A percentile compares a stretch with the other conserved stretches of the same genome.
Evolutionary conservation across 2,888 invertebrate genomes (phyloP).

Genomic region (Trissonchulus sp.): DNA sequence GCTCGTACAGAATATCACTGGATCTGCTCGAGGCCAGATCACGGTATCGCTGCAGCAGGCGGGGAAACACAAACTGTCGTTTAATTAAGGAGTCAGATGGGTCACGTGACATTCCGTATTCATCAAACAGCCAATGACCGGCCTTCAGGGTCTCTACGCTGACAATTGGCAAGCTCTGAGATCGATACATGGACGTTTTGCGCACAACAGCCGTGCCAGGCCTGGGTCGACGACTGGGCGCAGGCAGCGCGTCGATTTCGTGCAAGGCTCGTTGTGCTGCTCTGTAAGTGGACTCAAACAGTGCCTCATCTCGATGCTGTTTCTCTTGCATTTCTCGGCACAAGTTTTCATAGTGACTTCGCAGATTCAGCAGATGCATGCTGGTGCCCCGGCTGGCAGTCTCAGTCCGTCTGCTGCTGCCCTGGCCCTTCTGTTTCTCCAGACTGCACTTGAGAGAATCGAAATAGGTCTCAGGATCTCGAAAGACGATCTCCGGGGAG

Average conservation of each 20-base stretch:
- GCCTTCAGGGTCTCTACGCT: slow-evolving; percentile 9
- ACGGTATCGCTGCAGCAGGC: neutral
- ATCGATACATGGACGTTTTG: slow-evolving; percentile 12
- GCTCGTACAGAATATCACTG: neutral
- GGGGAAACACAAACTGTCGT: neutral
- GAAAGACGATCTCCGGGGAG: neutral
- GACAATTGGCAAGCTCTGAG: slow-evolving; percentile 23
- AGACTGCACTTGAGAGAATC: neutral
- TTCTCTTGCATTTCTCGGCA: neutral
- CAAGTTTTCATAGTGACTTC: neutral
- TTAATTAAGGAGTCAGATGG: neutral
- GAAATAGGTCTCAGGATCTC: slow-evolving; percentile 25
- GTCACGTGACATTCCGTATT: neutral
- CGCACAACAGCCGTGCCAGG: neutral
- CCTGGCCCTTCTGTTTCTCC: neutral
- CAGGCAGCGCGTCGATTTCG: neutral
- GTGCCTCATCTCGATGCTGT: neutral
- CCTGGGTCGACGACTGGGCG: neutral
- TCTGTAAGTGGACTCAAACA: neutral
- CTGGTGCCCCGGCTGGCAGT: neutral
- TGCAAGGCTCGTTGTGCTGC: neutral
- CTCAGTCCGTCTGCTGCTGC: neutral
- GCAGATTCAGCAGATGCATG: neutral
- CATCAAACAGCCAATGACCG: neutral
- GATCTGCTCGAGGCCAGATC: neutral